Conservation (phyloP, 92 coral and sea anemone species). For the Actinostola sp. region DNA sequence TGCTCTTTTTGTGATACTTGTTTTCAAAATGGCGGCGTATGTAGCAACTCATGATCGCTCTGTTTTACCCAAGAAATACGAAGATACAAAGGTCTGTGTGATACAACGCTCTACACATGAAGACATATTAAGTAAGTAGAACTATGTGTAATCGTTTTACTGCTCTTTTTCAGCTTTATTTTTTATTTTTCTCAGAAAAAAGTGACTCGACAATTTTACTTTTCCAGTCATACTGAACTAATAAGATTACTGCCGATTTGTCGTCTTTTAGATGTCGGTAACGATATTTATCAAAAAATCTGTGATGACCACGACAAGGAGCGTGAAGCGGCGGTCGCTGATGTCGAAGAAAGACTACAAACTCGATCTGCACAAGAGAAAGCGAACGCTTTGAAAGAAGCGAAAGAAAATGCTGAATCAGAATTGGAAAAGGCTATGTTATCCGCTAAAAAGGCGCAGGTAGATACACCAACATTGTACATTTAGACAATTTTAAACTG, state of each 20-base stretch:
- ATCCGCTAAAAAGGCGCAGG: constrained; percentile 94
- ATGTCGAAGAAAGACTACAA: constrained; percentile 71
- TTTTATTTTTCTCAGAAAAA: not conserved
- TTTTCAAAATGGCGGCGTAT: constrained; percentile 89
- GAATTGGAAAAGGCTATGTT: constrained; percentile 78
- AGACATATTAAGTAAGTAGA: constrained; percentile 77
- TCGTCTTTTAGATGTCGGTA: constrained; percentile 61
- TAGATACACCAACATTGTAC: too few species aligned
- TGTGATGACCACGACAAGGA: constrained; percentile 73
- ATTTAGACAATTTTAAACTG: too few species aligned
- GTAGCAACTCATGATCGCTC: constrained; percentile 90
- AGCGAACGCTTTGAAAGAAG: constrained; percentile 81
- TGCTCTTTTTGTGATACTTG: constrained; percentile 7
- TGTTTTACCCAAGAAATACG: constrained; percentile 68
- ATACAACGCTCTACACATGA: constrained; percentile 84
- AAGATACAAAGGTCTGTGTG: constrained; percentile 72
- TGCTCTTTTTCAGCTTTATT: not conserved
- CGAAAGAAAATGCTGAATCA: constrained; percentile 78
- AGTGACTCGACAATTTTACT: not conserved
- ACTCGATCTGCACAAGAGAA: constrained; percentile 72
- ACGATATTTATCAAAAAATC: constrained; percentile 78
- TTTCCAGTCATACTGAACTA: not conserved
- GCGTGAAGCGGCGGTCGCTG: constrained; percentile 62
- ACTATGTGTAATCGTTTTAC: not conserved
- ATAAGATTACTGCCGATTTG: too few species aligned